Base-by-base conservation (phyloP, 2,888 invertebrate species). In the Trachelus stipa region DNA sequence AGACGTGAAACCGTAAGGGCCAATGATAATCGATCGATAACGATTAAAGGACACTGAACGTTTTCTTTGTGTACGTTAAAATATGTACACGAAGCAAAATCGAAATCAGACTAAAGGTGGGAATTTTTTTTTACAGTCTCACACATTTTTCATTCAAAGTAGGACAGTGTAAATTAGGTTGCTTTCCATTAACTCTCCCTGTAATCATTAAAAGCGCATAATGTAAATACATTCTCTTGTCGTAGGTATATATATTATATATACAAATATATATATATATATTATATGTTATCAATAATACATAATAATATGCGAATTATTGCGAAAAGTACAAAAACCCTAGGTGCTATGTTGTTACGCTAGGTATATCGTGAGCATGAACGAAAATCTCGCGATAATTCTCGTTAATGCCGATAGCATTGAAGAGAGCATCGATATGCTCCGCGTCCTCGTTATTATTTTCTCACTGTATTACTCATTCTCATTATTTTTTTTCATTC, bases 301-400 rank as follows among this genome's bases (percentile, higher is more conserved):
- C 87, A 69, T 79, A 77, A 37, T 79, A 88, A 88, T 87, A 89
- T 85, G 89, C 88, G 89, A 90, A 91, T 91, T 89, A 91, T 90
- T 90, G 88, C 88, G 90, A 91, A 84, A 85, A 85, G 91, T 91
- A 91, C 91, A 90, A 90, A 89, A 88, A 89, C 89, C 90, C 89
- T 91, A 91, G 91, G 91, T 91, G 91, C 91, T 91, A 91, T 88
- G 89, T 89, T 88, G 87, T 91, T 91, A 91, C 86, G 88, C 88
- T 91, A 90, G 89, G 87, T 88, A 85, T 85, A 84, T 85, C 85
- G 77, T 77, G 80, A 80, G 80, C 80, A 79, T 79, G 78, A 80
- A 78, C 68, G 76, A 79, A 56, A 56, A 23, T 56, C 81, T 82
- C 81, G 79, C 76, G 73, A 56, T 56, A 56, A 56, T 56, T 56